Evolutionary conservation across 2,113 vertebrate genomes (phyloP).

Genomic region (Alces alces): DNA sequence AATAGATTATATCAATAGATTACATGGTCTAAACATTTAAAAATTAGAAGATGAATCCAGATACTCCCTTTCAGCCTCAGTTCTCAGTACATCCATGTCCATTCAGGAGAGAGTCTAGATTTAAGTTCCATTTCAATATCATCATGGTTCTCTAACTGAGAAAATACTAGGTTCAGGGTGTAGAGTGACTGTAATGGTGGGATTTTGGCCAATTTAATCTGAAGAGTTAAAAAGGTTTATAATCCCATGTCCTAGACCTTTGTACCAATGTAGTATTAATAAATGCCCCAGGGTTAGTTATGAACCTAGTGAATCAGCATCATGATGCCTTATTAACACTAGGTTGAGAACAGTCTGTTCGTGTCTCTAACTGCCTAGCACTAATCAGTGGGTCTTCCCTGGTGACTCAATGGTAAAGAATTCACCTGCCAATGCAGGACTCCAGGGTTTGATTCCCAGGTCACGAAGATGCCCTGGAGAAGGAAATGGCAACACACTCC

Average conservation of each 20-base stretch:
- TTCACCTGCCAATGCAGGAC: not conserved
- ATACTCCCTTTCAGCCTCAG: not conserved
- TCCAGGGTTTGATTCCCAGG: not conserved
- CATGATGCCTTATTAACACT: not conserved
- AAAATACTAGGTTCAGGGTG: not conserved
- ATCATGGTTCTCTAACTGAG: not conserved
- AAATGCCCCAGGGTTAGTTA: not conserved
- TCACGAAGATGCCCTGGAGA: not conserved
- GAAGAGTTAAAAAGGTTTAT: not conserved
- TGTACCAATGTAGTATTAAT: not conserved
- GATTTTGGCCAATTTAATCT: not conserved
- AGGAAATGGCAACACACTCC: not conserved
- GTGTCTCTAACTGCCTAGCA: not conserved
- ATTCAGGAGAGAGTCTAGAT: not conserved
- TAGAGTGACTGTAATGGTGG: not conserved
- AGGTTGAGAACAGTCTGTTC: not conserved
- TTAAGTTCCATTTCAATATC: not conserved
- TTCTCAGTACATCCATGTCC: not conserved
- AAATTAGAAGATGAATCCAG: not conserved
- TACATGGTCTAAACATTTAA: not conserved
- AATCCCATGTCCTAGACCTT: not conserved
- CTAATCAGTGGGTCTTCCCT: not conserved
- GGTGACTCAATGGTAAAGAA: not conserved
- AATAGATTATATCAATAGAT: not conserved
- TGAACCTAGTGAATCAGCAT: not conserved